Percentiles rank a stretch among this genome's conserved stretches.
Conservation (phyloP, 92 coral and sea anemone genomes). For the Epizoanthus rinbou region DNA sequence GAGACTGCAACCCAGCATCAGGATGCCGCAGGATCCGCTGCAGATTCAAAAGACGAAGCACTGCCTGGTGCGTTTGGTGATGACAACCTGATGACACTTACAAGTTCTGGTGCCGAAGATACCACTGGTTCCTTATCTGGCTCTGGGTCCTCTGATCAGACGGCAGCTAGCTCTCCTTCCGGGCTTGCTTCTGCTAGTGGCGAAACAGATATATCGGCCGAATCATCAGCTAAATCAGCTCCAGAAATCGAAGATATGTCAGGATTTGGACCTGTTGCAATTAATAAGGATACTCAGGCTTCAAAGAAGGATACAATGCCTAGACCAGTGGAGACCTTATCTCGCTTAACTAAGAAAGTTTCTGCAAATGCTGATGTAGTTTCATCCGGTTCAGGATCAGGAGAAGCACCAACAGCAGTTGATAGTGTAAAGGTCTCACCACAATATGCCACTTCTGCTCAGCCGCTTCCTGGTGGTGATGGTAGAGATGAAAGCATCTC, state of each 20-base stretch:
- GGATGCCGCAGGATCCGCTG: background rate
- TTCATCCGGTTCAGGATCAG: constrained; percentile 72
- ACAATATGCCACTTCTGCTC: constrained; percentile 38
- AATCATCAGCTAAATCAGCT: background rate
- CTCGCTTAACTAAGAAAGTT: background rate
- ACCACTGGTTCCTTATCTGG: background rate
- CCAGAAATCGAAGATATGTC: constrained; percentile 23
- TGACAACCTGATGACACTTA: constrained; percentile 13
- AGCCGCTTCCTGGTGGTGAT: constrained; percentile 67
- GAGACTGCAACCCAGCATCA: too few relatives aligned
- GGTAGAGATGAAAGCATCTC: constrained; percentile 57
- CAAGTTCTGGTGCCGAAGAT: constrained; percentile 1
- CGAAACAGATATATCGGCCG: background rate
- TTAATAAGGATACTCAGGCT: background rate
- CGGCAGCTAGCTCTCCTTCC: background rate
- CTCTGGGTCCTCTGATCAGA: constrained; percentile 21
- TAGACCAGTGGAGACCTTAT: background rate
- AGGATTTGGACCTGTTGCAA: background rate
- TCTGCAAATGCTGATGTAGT: constrained; percentile 4
- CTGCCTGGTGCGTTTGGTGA: constrained; percentile 2
- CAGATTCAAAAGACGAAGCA: constrained; percentile 7
- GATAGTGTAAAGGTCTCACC: constrained; percentile 10
- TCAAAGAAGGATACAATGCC: constrained; percentile 32
- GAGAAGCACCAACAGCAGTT: constrained; percentile 32
- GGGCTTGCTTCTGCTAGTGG: constrained; percentile 27